Base-by-base conservation (phyloP, 2,888 invertebrate genomes). In the Trachelus stipa region DNA sequence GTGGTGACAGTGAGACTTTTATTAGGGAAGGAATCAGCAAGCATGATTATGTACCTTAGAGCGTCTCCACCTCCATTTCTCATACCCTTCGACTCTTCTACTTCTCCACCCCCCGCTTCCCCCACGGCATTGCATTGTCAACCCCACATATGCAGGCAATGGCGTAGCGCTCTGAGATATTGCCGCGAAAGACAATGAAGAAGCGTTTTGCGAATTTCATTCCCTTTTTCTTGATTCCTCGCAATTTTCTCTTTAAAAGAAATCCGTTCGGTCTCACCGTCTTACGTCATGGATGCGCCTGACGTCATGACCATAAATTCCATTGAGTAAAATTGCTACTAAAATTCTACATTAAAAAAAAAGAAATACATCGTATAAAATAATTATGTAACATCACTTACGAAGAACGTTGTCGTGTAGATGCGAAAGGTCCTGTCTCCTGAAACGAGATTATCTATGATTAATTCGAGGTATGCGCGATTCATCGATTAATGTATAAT, bases 21-120 rank as follows among this genome's bases (percentile, higher is more conserved):
- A 91, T 91, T 91, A 91, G 91, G 89, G 89, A 91, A 91, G 89
- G 87, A 91, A 89, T 90, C 90, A 91, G 90, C 90, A 89, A 90
- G 90, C 90, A 88, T 90, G 90, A 91, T 91, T 91, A 91, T 91
- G 89, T 91, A 91, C 91, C 91, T 90, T 90, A 90, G 88, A 90
- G 88, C 89, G 84, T 85, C 87, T 86, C 85, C 86, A 80, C 83
- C 87, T 88, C 86, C 85, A 77, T 81, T 56, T 37, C 30, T 68
- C 75, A 31, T 68, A 71, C 40, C 15, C 40, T 15, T 76, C 75
- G 77, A 75, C 74, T 40, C 40, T 76, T 33, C 73, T 76, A 56
- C 73, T 79, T 80, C 77, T 73, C 34, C n/a, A 73, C 79, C 79
- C 79, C 74, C 78, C 79, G 75, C 80, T 78, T 81, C 81, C 84